Conservation (phyloP, 2,113 vertebrate species). For the Hypocryptadius cinnamomeus region DNA sequence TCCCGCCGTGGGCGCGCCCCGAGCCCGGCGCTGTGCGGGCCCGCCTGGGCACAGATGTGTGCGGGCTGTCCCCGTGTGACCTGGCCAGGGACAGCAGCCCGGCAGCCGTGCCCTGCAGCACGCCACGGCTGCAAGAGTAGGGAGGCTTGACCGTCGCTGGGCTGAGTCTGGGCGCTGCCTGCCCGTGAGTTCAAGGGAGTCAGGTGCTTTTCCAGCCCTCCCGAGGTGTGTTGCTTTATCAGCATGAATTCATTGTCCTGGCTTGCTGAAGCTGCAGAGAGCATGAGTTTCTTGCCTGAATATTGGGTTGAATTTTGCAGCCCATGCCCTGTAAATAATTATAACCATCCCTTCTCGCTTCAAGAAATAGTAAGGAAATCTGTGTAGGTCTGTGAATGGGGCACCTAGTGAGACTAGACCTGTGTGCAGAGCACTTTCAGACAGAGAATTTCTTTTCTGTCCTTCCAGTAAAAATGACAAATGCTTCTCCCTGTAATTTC, state of each 20-base stretch:
- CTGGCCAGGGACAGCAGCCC: background rate
- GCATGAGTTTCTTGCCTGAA: background rate
- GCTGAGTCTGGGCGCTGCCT: background rate
- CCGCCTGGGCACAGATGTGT: background rate
- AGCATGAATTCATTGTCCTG: background rate
- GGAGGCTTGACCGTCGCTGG: background rate
- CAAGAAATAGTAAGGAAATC: background rate
- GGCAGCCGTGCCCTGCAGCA: background rate
- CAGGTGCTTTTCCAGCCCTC: background rate
- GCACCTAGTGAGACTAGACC: background rate
- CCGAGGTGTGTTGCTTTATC: background rate
- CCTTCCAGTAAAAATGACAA: background rate
- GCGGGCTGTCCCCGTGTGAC: background rate
- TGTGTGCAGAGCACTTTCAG: background rate
- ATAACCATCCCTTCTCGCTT: background rate
- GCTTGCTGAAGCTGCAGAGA: background rate
- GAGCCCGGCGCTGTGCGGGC: background rate
- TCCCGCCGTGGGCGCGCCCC: rapidly evolving
- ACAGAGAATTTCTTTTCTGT: background rate
- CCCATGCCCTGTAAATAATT: background rate
- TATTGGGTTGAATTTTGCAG: background rate
- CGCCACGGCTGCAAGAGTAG: background rate
- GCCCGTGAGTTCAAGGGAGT: background rate
- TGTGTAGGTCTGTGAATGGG: background rate
- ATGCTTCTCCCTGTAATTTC: conserved; percentile 5